A percentile compares a stretch with the other conserved stretches of the same genome.
These are phyloP conservation scores for Diadema setosum DNA, from an alignment of 35 echinoderm and acorn worm species.

Conservation along the genomic window DNA sequence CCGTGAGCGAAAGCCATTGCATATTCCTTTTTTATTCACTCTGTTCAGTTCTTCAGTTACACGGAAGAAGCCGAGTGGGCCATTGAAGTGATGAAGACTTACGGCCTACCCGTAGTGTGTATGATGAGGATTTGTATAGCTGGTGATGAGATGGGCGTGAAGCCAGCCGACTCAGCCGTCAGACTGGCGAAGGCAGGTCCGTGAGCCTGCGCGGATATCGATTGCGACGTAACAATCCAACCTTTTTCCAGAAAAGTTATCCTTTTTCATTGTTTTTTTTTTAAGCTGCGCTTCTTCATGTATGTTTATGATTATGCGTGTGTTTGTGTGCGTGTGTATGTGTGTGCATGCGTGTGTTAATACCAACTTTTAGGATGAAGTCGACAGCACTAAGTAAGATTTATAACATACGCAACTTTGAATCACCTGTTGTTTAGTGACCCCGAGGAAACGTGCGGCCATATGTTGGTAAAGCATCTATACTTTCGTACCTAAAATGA, in stretches of 20 bases:
- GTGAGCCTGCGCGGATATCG: too few species aligned
- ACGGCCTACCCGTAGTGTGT: conserved; percentile 21
- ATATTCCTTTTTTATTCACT: background rate
- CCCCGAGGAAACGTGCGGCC: too few species aligned
- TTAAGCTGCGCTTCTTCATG: background rate
- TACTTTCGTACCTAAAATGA: too few species aligned
- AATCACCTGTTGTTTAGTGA: too few species aligned
- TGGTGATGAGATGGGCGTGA: conserved; percentile 41
- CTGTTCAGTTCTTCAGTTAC: conserved; percentile 40
- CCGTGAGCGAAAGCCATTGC: background rate
- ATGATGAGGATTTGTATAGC: conserved; percentile 38
- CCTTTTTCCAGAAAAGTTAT: background rate
- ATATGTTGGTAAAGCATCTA: too few species aligned
- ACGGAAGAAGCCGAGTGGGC: conserved; percentile 68
- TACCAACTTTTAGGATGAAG: background rate
- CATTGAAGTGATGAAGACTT: conserved; percentile 71
- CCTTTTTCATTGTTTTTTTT: background rate
- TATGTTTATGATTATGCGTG: background rate
- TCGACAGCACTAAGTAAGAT: background rate
- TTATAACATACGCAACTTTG: too few species aligned
- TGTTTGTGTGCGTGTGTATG: background rate
- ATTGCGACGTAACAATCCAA: too few species aligned
- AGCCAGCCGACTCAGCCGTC: conserved; percentile 51
- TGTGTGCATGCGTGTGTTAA: background rate
- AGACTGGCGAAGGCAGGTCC: conserved; percentile 76